Conservation (phyloP, 2,113 vertebrate species). For the Syngnathoides biaculeatus region DNA sequence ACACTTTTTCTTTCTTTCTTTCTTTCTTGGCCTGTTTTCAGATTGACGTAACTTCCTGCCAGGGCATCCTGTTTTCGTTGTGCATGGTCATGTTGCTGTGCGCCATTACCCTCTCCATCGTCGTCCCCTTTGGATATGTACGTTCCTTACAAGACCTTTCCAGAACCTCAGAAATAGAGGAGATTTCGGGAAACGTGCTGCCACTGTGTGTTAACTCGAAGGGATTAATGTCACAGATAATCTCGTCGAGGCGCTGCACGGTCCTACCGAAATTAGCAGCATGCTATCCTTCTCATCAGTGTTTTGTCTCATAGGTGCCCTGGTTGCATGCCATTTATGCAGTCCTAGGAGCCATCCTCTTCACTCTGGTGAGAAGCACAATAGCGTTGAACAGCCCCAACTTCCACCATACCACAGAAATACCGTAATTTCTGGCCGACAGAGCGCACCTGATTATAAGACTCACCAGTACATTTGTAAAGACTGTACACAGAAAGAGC, state of each 20-base stretch:
- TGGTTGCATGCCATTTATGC: conserved; percentile 89
- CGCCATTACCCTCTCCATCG: conserved; percentile 78
- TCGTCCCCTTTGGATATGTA: conserved; percentile 86
- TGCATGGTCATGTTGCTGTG: conserved; percentile 86
- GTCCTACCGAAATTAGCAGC: conserved; percentile 35
- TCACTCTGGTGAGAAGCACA: conserved; percentile 84
- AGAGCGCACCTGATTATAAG: no score
- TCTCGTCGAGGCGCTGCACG: conserved; percentile 14
- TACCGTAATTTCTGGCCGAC: no score
- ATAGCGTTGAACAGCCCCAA: neutral
- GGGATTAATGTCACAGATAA: conserved; percentile 48
- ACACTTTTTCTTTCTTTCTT: neutral
- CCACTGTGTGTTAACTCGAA: conserved; percentile 1
- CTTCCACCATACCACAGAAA: neutral
- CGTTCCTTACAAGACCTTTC: conserved; percentile 57
- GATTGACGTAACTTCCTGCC: conserved; percentile 89
- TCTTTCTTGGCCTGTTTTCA: conserved; percentile 38
- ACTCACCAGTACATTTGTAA: no score
- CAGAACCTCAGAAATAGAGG: conserved; percentile 21
- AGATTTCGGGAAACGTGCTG: neutral
- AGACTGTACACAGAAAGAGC: no score
- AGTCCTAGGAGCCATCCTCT: conserved; percentile 82
- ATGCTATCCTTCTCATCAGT: conserved; percentile 13
- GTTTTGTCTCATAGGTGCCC: conserved; percentile 75
- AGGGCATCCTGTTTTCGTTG: conserved; percentile 83